Evolutionary conservation across 2,113 vertebrate genomes (phyloP).

Genomic region (Spizaetus ornatus): DNA sequence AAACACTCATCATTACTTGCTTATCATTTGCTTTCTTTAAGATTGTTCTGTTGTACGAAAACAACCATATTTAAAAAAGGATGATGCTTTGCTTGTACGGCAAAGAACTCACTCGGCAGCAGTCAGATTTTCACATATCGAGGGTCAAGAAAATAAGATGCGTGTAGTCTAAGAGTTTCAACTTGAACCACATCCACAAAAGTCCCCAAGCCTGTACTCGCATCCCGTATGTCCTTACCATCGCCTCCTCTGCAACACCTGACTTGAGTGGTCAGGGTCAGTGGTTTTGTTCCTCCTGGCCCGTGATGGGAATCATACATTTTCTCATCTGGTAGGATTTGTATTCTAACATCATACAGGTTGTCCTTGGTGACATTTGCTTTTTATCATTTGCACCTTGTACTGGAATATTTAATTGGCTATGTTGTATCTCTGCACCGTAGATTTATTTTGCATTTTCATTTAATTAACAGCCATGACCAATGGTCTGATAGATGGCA

Average conservation of each 20-base stretch:
- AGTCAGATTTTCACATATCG: not conserved
- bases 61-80: fast-evolving
- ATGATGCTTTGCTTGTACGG: not conserved
- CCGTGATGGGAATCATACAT: not conserved
- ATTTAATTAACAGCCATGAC: constrained; percentile 47
- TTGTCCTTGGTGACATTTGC: not conserved
- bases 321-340: not conserved
- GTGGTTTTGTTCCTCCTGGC: not conserved
- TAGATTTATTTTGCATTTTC: constrained; percentile 38
- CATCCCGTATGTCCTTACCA: fast-evolving
- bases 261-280: not conserved
- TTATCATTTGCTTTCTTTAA: not conserved
- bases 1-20: not conserved
- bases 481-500: constrained; percentile 23
- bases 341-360: constrained; percentile 11
- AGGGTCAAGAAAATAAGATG: not conserved
- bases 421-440: not conserved
- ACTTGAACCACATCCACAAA: not conserved
- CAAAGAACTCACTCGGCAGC: not conserved
- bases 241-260: not conserved
- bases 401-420: constrained; percentile 17
- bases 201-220: not conserved
- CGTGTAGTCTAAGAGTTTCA: not conserved
- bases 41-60: not conserved
- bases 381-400: constrained; percentile 25